Conservation (phyloP, 2,113 vertebrate genomes). For the Struthio camelus region DNA sequence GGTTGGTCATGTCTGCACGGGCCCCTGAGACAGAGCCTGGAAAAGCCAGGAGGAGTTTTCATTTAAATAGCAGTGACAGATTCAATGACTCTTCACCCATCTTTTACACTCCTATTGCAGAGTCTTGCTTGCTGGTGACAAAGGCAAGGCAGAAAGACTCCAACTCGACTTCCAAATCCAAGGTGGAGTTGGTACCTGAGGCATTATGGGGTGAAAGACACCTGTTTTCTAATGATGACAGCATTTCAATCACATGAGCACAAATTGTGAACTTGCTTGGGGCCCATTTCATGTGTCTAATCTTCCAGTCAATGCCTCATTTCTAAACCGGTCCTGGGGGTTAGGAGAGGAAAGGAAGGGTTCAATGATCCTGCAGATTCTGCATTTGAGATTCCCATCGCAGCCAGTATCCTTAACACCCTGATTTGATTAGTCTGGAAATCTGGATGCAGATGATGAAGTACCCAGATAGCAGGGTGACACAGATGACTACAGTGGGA, state of each 20-base stretch:
- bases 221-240: neutral
- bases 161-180: neutral
- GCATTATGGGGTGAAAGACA: neutral
- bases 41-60: neutral
- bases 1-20: neutral
- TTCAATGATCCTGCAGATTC: conserved; percentile 17
- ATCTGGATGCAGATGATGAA: neutral
- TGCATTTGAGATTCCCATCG: conserved; percentile 33
- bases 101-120: neutral
- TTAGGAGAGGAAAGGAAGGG: neutral
- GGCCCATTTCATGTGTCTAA: conserved; percentile 5
- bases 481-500: neutral
- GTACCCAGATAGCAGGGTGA: neutral
- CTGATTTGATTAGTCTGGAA: neutral
- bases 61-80: neutral
- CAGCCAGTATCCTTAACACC: conserved; percentile 4
- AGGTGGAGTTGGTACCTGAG: neutral
- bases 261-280: neutral
- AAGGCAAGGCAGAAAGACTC: neutral
- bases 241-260: neutral
- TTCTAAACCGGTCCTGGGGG: neutral
- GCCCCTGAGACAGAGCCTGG: neutral
- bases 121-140: neutral
- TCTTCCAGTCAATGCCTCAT: conserved; percentile 42
- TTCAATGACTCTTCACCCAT: neutral